Evolutionary conservation across 2,888 invertebrate genomes (phyloP).

Genomic region (Hermaeophaga mercurialis): DNA sequence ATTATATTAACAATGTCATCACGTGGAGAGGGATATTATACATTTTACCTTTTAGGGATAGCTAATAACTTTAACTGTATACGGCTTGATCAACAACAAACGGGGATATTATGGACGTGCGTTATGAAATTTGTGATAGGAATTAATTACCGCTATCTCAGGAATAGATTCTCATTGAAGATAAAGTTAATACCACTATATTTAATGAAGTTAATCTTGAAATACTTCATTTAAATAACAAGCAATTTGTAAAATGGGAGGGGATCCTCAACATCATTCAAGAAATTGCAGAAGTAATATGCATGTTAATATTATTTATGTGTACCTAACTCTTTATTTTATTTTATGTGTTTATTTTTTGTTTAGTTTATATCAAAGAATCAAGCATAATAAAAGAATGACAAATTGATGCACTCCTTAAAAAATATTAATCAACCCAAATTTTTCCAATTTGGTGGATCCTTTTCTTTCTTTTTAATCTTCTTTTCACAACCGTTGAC

Average conservation of each 20-base stretch:
- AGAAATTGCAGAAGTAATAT: too few species aligned
- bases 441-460: too few species aligned
- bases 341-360: too few species aligned
- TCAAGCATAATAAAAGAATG: too few species aligned
- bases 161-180: not conserved
- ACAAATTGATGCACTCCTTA: too few species aligned
- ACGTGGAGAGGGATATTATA: slow-evolving; percentile 10
- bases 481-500: too few species aligned
- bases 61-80: slow-evolving; percentile 2
- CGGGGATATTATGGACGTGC: not conserved
- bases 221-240: not conserved
- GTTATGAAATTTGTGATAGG: not conserved
- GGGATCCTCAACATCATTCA: too few species aligned
- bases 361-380: too few species aligned
- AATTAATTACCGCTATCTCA: not conserved
- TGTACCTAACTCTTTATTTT: too few species aligned
- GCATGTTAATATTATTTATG: too few species aligned
- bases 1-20: slow-evolving; percentile 22
- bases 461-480: too few species aligned
- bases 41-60: slow-evolving; percentile 7
- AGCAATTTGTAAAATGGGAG: not conserved
- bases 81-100: not conserved
- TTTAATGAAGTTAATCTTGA: not conserved
- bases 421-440: too few species aligned
- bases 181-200: not conserved